A percentile compares a stretch with the other conserved stretches of the same genome.
phyloP scores from a whole-genome alignment of 2,113 vertebrate genomes.

The Salvelinus fontinalis region DNA sequence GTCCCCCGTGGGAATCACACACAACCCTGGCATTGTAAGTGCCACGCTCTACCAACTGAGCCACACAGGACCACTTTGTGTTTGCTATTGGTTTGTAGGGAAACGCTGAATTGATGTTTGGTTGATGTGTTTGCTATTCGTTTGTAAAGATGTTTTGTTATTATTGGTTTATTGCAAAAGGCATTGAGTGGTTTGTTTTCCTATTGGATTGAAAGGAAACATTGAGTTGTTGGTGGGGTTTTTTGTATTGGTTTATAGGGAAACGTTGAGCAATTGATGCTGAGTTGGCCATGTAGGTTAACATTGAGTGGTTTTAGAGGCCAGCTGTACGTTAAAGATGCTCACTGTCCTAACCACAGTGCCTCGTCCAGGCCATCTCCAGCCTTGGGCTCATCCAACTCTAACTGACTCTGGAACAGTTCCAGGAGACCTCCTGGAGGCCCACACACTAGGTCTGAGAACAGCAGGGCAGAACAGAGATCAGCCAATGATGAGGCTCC shows the following conservation, averaged over 20 bases:
- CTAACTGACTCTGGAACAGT: constrained; percentile 20
- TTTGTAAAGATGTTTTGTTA: background rate
- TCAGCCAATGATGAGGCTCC: constrained; percentile 30
- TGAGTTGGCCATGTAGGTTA: background rate
- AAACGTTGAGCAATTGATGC: background rate
- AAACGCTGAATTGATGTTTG: background rate
- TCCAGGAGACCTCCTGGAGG: constrained; percentile 10
- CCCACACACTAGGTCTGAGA: background rate
- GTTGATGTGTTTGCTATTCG: background rate
- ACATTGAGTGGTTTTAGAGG: too few relatives aligned
- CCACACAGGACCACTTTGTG: too few relatives aligned
- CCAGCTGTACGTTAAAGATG: too few relatives aligned
- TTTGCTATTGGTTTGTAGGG: too few relatives aligned
- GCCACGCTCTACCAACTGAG: too few relatives aligned
- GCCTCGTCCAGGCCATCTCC: background rate
- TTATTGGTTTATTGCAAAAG: background rate
- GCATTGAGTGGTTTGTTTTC: too few relatives aligned
- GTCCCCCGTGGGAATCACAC: too few relatives aligned
- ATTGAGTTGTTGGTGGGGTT: too few relatives aligned
- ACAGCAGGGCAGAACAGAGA: background rate
- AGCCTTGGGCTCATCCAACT: background rate
- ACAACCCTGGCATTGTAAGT: too few relatives aligned
- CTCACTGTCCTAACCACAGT: background rate
- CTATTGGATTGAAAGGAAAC: too few relatives aligned
- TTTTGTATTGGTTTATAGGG: too few relatives aligned